Evolutionary conservation across 2,113 vertebrate genomes (phyloP).

Genomic region (Colossoma macropomum): DNA sequence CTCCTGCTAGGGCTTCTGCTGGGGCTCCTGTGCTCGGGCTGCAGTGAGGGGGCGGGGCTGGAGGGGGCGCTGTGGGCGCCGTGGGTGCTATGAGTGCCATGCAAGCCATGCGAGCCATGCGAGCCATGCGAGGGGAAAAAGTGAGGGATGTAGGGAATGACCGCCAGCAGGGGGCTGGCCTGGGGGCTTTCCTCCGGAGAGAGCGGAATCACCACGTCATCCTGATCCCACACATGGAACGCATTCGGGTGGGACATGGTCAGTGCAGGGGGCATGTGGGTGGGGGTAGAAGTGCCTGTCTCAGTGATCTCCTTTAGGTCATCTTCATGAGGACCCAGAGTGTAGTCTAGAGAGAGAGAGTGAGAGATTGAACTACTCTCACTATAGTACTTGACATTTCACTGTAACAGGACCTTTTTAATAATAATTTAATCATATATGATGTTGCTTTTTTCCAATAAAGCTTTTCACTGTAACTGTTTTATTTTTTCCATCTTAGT

Average conservation of each 20-base stretch:
- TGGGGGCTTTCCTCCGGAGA: conserved; percentile 48
- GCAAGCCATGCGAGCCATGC: conserved; percentile 8
- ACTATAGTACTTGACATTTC: too few species aligned
- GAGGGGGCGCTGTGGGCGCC: conserved; percentile 51
- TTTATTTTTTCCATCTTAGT: too few species aligned
- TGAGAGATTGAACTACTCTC: background rate
- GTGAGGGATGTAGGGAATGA: conserved; percentile 72
- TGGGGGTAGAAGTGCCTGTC: conserved; percentile 52
- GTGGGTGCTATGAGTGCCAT: conserved; percentile 39
- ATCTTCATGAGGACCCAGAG: conserved; percentile 76
- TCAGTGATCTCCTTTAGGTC: conserved; percentile 64
- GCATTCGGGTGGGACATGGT: conserved; percentile 74
- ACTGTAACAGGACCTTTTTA: too few species aligned
- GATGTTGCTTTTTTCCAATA: too few species aligned
- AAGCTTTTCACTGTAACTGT: too few species aligned
- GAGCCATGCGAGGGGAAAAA: conserved; percentile 63
- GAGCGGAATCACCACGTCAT: conserved; percentile 74
- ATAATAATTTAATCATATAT: too few species aligned
- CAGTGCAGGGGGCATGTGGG: conserved; percentile 62
- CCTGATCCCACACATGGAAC: conserved; percentile 79
- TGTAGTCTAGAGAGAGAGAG: conserved; percentile 71
- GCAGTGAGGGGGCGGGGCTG: background rate
- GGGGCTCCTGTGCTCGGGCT: background rate
- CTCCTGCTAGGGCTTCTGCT: background rate
- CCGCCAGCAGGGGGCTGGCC: conserved; percentile 68